A percentile compares a stretch with the other conserved stretches of the same genome.
Conservation (phyloP, 2,113 vertebrate genomes). For the Zingel zingel region DNA sequence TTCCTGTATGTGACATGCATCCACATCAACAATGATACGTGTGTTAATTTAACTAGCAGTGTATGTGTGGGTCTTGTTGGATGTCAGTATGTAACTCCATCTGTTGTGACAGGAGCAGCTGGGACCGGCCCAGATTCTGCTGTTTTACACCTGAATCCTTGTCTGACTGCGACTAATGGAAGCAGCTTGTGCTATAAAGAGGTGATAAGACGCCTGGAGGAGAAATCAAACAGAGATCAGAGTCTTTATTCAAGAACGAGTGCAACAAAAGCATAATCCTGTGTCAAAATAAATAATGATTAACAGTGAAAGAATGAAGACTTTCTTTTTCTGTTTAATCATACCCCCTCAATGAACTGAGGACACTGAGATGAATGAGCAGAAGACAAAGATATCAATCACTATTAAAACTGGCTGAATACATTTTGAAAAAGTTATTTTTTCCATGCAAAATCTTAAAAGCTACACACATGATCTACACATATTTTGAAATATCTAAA, state of each 20-base stretch:
- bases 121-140: not conserved
- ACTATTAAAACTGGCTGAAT: not conserved
- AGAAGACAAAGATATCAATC: not conserved
- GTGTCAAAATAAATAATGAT: constrained; percentile 32
- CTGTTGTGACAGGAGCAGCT: not conserved
- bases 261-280: not conserved
- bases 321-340: not conserved
- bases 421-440: not conserved
- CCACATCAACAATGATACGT: not conserved
- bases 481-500: not conserved
- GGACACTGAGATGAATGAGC: not conserved
- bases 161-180: not conserved
- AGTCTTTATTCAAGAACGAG: not conserved
- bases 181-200: constrained; percentile 12
- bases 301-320: not conserved
- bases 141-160: not conserved
- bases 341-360: not conserved
- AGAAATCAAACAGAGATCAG: constrained; percentile 5
- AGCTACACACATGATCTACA: no score
- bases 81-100: not conserved
- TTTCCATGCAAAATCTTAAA: not conserved
- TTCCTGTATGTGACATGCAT: not conserved
- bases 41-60: no score
- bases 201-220: not conserved
- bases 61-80: not conserved